Evolutionary conservation across 2,888 invertebrate species (phyloP), one percentile per base, ranked within the genome.

Genomic region (Petrophora chlorosata): DNA sequence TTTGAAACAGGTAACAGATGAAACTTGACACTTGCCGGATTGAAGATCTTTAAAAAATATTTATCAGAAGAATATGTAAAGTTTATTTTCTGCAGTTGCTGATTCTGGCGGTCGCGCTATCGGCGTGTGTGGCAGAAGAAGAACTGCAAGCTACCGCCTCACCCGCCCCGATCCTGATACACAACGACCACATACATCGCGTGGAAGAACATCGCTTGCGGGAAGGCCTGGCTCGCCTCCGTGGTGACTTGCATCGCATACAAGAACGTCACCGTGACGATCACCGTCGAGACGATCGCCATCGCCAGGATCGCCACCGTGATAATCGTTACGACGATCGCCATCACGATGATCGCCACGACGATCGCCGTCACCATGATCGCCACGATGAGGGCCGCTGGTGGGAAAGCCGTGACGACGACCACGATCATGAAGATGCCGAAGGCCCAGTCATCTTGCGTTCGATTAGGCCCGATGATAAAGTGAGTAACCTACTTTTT

Each of bases 381-480:
- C 22, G n/a, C n/a, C n/a, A 14, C 8, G 41, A 35, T 25, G 26
- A 29, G 7, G 13, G 13, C 5, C 39, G 30, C 29, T 49, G 48
- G 45, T 43, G 47, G 41, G 39, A 39, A 9, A 38, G 52, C 46
- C 14, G 49, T 34, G 16, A 54, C 29, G 38, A 47, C 29, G 22
- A 28, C 5, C n/a, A 56, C 7, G 59, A 68, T 17, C 52, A 56
- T 2, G 40, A 63, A 0, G 59, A 67, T 2, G 34, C 40, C 3
- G 17, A 53, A 23, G 66, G 69, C 3, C 74, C 73, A 1, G 53
- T 63, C 5, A 69, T 71, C 9, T 36, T 74, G 5, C 55, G 73
- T 1, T 54, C 60, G 16, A 66, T 68, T 14, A 48, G 56, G 35
- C 65, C 63, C 3, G 59, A 67, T 5, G 53, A 60, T 7, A 41